Evolutionary conservation across 2,888 invertebrate genomes (phyloP), one percentile per base, ranked within the genome.

Genomic region (Drosophila incognita): DNA sequence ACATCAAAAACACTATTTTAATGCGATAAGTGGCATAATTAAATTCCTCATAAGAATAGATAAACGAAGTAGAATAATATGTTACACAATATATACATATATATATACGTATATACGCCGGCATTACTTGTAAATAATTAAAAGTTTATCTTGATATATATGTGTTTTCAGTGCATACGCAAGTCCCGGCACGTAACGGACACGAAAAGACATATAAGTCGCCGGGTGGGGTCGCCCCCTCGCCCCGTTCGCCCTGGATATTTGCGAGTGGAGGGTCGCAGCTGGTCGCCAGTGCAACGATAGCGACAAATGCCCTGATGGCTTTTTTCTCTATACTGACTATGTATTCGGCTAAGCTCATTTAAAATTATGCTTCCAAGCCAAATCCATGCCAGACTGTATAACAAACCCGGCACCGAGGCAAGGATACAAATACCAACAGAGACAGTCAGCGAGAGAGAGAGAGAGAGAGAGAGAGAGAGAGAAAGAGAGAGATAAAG

Each of bases 211-310:
- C 84, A 56, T 85, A 91, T 71, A 91, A 91, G 76, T 87, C 90
- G 46, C 85, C 92, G 60, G 88, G 90, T 35, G 57, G 42, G 6
- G 84, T 90, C 13, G 86, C 90, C 18, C 91, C 93, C 52, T 92
- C 93, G 59, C 91, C 91, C 15, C 88, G 90, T 61, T 90, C 93
- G 58, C 91, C 92, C n/a, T 92, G 93, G 91, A 84, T 91, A 42
- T 85, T 92, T 42, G 79, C 91, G 59, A 92, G 89, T 76, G 85
- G 84, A 61, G 84, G 81, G 62, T 76, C 83, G 33, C 78, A 84
- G 73, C 69, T 83, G 77, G 52, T 69, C 42, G 58, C 42, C 57
- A 68, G 62, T 54, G 56, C 74, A 21, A 75, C 78, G 56, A 75
- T 70, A 74, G 61, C 63, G 62, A 69, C 75, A 73, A 86, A 86